These are phyloP conservation scores for Pristionchus exspectatus DNA, from an alignment of 2,888 invertebrate genomes.

Conservation along the genomic window DNA sequence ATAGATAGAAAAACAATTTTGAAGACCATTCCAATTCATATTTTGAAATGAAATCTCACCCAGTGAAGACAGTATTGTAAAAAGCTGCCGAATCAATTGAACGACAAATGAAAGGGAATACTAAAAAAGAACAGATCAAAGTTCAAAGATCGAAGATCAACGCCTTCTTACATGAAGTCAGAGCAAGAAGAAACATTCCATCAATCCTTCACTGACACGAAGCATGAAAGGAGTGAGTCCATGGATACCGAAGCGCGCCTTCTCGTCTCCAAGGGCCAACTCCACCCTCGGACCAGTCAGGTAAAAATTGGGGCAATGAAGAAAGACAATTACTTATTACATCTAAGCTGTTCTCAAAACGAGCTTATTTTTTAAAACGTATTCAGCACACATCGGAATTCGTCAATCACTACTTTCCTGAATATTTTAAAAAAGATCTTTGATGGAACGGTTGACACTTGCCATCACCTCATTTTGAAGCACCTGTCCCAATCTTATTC, in stretches of 20 bases:
- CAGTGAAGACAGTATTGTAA: neutral
- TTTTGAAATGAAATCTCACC: neutral
- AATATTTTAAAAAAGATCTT: neutral
- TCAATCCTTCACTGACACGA: neutral
- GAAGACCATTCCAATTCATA: neutral
- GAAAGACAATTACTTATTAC: too few species aligned
- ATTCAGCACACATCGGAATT: neutral
- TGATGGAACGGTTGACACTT: neutral
- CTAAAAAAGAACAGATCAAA: neutral
- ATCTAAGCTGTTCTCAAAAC: too few species aligned
- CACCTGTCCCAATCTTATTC: too few species aligned
- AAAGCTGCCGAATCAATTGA: conserved; percentile 9
- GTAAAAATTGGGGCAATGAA: too few species aligned
- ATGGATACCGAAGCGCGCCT: neutral
- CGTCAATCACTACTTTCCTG: conserved; percentile 22
- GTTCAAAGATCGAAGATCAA: neutral
- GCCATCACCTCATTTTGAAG: neutral
- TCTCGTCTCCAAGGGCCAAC: neutral
- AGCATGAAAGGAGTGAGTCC: neutral
- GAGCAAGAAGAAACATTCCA: neutral
- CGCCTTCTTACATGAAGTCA: neutral
- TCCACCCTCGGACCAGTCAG: neutral
- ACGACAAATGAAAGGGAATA: neutral
- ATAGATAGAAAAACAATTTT: neutral
- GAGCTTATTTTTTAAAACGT: neutral